Percentiles rank a stretch among this genome's conserved stretches.
phyloP scores from a whole-genome alignment of 1,140 invertebrate genomes.

The Drosophila setifemur region DNA sequence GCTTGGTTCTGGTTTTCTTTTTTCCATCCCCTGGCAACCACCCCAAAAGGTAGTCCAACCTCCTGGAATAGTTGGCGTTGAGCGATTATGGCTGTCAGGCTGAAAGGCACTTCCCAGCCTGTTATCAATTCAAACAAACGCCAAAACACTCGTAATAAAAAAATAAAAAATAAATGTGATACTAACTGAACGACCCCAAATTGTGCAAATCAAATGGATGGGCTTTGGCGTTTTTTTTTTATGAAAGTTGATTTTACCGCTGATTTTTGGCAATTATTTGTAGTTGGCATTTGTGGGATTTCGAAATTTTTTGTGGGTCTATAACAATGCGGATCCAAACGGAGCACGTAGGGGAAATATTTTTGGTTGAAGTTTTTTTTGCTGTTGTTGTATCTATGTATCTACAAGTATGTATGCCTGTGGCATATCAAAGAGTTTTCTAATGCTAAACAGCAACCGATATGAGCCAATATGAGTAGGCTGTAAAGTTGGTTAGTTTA shows the following conservation, averaged over 20 bases:
- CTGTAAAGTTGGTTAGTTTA: background rate
- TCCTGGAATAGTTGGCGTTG: conserved; percentile 36
- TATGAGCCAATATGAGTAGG: conserved; percentile 1
- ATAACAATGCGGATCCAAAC: conserved; percentile 46
- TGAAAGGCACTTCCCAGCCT: conserved; percentile 57
- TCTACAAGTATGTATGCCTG: no score
- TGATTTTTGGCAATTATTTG: conserved; percentile 58
- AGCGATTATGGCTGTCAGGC: conserved; percentile 74
- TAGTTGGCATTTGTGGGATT: conserved; percentile 60
- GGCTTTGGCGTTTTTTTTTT: conserved; percentile 66
- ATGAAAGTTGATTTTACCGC: conserved; percentile 65
- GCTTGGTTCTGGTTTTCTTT: conserved; percentile 21
- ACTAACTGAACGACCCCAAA: conserved; percentile 25
- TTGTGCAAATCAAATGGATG: conserved; percentile 64
- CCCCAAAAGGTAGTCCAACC: conserved; percentile 5
- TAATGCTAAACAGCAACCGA: conserved; percentile 23
- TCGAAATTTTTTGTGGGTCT: conserved; percentile 57
- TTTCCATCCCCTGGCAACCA: conserved; percentile 18
- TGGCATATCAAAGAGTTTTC: conserved; percentile 70
- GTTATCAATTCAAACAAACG: conserved; percentile 53
- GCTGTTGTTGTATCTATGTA: no score
- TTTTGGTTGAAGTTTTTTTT: background rate
- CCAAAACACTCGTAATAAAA: conserved; percentile 41
- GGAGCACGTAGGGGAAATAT: conserved; percentile 47
- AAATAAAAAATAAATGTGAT: conserved; percentile 7